A percentile compares a stretch with the other conserved stretches of the same genome.
These are phyloP conservation scores for Cydia splendana DNA, from an alignment of 1,140 invertebrate species.

Conservation along the genomic window DNA sequence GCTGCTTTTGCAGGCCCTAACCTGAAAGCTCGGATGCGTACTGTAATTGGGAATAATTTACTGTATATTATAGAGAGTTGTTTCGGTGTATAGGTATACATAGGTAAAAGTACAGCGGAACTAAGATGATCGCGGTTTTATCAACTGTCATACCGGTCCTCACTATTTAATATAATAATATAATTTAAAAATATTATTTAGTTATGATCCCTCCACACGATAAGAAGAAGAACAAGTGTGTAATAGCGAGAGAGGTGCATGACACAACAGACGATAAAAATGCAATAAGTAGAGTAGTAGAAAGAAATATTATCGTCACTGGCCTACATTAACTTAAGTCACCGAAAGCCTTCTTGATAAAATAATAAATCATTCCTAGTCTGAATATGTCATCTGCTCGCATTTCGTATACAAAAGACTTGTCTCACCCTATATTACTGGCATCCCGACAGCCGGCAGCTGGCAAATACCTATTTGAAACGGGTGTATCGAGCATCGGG, in stretches of 20 bases:
- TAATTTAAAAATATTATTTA: too few relatives aligned
- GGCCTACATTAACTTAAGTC: neutral
- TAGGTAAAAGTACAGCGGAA: too few relatives aligned
- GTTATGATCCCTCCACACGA: too few relatives aligned
- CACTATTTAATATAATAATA: too few relatives aligned
- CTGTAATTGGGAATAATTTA: neutral
- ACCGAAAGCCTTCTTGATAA: constrained; percentile 33
- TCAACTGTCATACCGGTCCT: too few relatives aligned
- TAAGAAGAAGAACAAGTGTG: too few relatives aligned
- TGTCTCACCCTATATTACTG: constrained; percentile 27
- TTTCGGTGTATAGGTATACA: too few relatives aligned
- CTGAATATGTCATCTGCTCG: constrained; percentile 45
- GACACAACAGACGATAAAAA: neutral
- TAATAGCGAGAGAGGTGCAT: too few relatives aligned
- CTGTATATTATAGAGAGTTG: neutral
- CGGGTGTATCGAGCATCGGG: constrained; percentile 24
- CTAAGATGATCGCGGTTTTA: too few relatives aligned
- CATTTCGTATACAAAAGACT: constrained; percentile 28
- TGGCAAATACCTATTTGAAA: constrained; percentile 27
- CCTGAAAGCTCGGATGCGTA: too few relatives aligned
- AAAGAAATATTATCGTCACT: neutral
- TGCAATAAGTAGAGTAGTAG: neutral
- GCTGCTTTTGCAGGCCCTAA: neutral
- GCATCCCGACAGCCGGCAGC: constrained; percentile 11
- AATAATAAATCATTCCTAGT: constrained; percentile 54